Evolutionary conservation across 2,888 invertebrate genomes (phyloP), one percentile per base, ranked within the genome.

Genomic region (Diadegma fenestrale): DNA sequence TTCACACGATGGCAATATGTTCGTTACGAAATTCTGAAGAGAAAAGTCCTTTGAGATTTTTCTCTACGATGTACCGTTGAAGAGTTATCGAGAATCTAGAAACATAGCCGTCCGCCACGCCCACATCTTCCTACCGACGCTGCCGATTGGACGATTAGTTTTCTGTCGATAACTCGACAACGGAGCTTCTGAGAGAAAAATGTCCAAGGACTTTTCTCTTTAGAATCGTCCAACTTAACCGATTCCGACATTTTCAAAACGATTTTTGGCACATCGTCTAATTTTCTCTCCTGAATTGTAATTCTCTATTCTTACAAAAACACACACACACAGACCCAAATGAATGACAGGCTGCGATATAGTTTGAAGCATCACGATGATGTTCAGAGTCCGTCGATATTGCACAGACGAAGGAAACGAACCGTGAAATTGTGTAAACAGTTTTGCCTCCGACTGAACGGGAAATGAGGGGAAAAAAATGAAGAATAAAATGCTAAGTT

Each of bases 401-500:
- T 19, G 17, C 45, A 2, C 48, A 77, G 43, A 73, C 63, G 77
- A 72, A 78, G 77, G 48, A 78, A 84, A 78, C 81, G 77, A 84
- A 68, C 61, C 81, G 68, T 81, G 63, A 81, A 84, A 84, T 81
- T 51, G 77, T 68, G 68, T 73, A 63, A 80, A 48, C 58, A 81
- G 66, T 82, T 63, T 66, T 75, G 54, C 68, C 43, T 48, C 22
- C 2, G 6, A 58, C 54, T 19, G 14, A 17, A 26, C 19, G 41
- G 43, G 10, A 75, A 77, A 19, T 17, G 45, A 82, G 14, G 45
- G 0, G 14, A 26, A 66, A 77, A 68, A 69, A 54, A 68, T 48
- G 54, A 37, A 22, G 48, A 22, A 71, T 19, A 45, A 43, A 45
- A 58, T 17, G 30, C 14, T 19, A 66, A n/a, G 1, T 22, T 19